These are phyloP conservation scores for Brachyptera putata DNA, from an alignment of 2,888 invertebrate genomes.

Conservation along the genomic window DNA sequence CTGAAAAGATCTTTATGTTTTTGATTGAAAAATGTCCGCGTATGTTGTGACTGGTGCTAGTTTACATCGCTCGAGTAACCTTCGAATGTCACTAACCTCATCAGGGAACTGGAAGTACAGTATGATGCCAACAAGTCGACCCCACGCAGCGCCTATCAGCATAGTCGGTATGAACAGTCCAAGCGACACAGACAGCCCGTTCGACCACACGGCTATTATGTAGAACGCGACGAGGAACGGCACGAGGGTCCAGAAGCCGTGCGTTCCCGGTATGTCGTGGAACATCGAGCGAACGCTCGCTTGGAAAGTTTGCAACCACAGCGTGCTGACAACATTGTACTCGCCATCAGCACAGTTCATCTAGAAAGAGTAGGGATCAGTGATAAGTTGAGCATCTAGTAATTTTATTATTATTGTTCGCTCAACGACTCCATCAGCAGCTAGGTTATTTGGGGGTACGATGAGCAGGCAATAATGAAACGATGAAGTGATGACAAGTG, in stretches of 20 bases:
- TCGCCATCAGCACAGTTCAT: constrained; percentile 89
- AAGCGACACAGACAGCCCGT: constrained; percentile 89
- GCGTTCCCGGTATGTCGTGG: constrained; percentile 80
- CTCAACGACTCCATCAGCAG: too few relatives aligned
- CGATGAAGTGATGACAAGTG: too few relatives aligned
- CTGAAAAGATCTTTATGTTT: too few relatives aligned
- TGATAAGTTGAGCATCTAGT: constrained; percentile 40
- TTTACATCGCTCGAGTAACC: too few relatives aligned
- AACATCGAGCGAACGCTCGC: constrained; percentile 88
- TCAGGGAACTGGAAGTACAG: constrained; percentile 60
- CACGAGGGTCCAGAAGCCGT: constrained; percentile 69
- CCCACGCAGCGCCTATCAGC: constrained; percentile 96
- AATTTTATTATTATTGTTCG: too few relatives aligned
- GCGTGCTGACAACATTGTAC: constrained; percentile 86
- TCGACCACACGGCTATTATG: constrained; percentile 86
- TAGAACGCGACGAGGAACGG: constrained; percentile 84
- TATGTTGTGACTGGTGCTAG: too few relatives aligned
- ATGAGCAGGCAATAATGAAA: too few relatives aligned
- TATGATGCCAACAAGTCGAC: constrained; percentile 77
- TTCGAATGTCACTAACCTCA: constrained; percentile 14
- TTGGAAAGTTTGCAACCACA: constrained; percentile 98
- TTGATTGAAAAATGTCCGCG: too few relatives aligned
- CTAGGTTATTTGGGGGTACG: too few relatives aligned
- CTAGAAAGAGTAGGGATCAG: constrained; percentile 45
- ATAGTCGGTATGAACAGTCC: constrained; percentile 96